Conservation (phyloP, 2,113 vertebrate genomes). For the Cavia aperea region DNA sequence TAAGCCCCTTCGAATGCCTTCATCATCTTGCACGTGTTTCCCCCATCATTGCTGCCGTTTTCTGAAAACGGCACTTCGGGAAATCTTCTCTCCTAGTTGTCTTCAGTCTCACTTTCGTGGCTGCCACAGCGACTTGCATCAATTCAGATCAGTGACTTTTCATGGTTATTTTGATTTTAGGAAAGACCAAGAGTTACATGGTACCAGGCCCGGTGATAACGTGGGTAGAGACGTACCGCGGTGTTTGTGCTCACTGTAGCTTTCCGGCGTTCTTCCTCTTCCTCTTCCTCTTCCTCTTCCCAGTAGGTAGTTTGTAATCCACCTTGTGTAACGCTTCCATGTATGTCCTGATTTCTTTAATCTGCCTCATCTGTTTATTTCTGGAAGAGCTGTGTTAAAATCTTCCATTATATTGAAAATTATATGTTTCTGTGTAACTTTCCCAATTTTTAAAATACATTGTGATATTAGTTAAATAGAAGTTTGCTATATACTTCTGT, state of each 20-base stretch:
- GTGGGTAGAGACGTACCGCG: no score
- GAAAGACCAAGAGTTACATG: neutral
- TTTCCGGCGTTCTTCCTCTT: neutral
- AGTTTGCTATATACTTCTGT: neutral
- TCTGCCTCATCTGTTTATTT: neutral
- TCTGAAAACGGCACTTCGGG: neutral
- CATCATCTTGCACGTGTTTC: neutral
- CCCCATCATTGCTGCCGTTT: neutral
- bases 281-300: neutral
- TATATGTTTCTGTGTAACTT: neutral
- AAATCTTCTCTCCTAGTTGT: neutral
- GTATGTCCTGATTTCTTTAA: neutral
- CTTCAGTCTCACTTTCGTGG: neutral
- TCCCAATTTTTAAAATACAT: neutral
- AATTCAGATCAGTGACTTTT: neutral
- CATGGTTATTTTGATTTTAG: neutral
- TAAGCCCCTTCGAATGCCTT: neutral
- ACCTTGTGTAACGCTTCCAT: neutral
- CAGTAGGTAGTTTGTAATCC: neutral
- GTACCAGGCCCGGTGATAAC: neutral
- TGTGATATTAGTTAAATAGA: neutral
- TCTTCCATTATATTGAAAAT: neutral
- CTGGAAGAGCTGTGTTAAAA: neutral
- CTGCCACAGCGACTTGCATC: neutral
- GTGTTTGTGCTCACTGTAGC: no score